Conservation (phyloP, 1,140 invertebrate genomes). For the Drosophila guanche region DNA sequence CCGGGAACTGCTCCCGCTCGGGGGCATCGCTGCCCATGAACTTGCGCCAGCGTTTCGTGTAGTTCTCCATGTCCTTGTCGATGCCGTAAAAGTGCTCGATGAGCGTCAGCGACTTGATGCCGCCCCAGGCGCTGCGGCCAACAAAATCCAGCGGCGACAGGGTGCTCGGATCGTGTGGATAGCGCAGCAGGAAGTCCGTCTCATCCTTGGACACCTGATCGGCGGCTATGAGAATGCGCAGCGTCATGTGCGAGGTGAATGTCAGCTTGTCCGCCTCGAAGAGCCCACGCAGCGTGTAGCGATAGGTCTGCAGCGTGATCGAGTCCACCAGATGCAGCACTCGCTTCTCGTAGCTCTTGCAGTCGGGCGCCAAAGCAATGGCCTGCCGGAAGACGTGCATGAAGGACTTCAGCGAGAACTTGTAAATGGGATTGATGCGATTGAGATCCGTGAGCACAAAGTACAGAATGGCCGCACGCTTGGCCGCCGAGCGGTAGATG, state of each 20-base stretch:
- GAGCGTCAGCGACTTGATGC: conserved; percentile 90
- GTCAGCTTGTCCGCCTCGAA: conserved; percentile 97
- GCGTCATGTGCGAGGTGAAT: conserved; percentile 94
- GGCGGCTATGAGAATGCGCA: conserved; percentile 88
- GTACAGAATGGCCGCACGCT: conserved; percentile 94
- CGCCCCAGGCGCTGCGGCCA: conserved; percentile 92
- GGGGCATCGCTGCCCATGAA: conserved; percentile 95
- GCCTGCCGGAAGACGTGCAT: conserved; percentile 96
- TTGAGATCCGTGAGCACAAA: conserved; percentile 97
- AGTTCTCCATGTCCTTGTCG: conserved; percentile 97
- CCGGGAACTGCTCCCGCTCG: conserved; percentile 96
- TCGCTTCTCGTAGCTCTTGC: conserved; percentile 88
- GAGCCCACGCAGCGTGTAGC: conserved; percentile 95
- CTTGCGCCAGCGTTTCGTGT: conserved; percentile 95
- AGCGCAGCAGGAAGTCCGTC: conserved; percentile 95
- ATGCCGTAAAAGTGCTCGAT: conserved; percentile 95
- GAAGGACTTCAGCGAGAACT: conserved; percentile 98
- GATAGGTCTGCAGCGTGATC: conserved; percentile 94
- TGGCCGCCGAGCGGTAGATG: conserved; percentile 93
- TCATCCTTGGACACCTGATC: conserved; percentile 90
- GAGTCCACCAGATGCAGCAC: conserved; percentile 93
- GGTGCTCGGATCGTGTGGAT: conserved; percentile 87
- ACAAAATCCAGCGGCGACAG: conserved; percentile 94
- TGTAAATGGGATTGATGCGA: conserved; percentile 98
- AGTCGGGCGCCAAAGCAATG: conserved; percentile 88